These are phyloP conservation scores for Himalopsyche anomala DNA, from an alignment of 2,888 invertebrate species.

Conservation along the genomic window DNA sequence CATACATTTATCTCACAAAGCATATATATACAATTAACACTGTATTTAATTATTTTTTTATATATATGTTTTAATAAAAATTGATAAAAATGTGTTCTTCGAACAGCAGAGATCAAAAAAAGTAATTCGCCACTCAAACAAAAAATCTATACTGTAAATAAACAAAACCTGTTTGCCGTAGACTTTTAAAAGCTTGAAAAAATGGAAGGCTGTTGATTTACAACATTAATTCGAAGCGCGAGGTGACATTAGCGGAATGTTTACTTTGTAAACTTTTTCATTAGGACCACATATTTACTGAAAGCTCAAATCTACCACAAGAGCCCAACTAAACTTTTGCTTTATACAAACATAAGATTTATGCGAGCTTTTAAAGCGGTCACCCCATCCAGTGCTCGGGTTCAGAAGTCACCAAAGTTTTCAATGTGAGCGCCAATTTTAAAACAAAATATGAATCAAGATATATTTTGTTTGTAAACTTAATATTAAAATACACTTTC, in stretches of 20 bases:
- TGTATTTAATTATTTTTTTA: too few relatives aligned
- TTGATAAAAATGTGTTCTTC: too few relatives aligned
- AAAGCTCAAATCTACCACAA: constrained; percentile 35
- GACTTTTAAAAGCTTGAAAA: constrained; percentile 12
- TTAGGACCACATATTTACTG: constrained; percentile 39
- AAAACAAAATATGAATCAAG: neutral
- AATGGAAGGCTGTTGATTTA: constrained; percentile 31
- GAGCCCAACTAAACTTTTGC: constrained; percentile 42
- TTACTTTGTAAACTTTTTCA: constrained; percentile 41
- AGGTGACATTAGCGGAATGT: constrained; percentile 37
- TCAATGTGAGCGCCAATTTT: neutral
- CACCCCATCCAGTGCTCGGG: neutral
- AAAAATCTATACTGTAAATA: neutral
- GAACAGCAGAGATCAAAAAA: too few relatives aligned
- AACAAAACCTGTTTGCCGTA: constrained; percentile 18
- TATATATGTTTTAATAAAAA: too few relatives aligned
- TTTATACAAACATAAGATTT: constrained; percentile 36
- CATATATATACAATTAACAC: too few relatives aligned
- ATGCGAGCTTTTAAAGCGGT: constrained; percentile 41
- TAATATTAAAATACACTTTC: too few relatives aligned
- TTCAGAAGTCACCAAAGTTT: neutral
- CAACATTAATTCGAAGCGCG: constrained; percentile 18
- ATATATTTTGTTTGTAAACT: too few relatives aligned
- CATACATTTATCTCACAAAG: too few relatives aligned
- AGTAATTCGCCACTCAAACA: neutral